phyloP scores from a whole-genome alignment of 2,888 invertebrate genomes.

The Cephalotes varians region DNA sequence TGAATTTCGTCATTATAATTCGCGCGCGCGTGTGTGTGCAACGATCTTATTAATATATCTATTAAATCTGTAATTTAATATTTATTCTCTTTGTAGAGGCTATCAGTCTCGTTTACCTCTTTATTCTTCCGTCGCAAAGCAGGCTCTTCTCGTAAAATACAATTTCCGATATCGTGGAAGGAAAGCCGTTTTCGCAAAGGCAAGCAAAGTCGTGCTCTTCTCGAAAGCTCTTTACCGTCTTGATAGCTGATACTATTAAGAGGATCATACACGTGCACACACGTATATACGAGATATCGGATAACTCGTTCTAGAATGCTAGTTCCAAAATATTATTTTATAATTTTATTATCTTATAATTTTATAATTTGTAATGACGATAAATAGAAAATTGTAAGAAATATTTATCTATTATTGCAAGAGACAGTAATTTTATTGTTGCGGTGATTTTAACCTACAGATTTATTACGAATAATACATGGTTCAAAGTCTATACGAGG shows the following conservation, averaged over 20 bases:
- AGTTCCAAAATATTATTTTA: constrained; percentile 7
- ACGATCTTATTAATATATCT: constrained; percentile 15
- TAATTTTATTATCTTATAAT: constrained; percentile 27
- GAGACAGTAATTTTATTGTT: not conserved
- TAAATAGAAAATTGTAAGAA: not conserved
- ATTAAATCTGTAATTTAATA: constrained; percentile 27
- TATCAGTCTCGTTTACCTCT: constrained; percentile 30
- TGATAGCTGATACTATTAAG: constrained; percentile 55
- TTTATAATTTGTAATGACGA: not conserved
- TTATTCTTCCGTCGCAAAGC: constrained; percentile 20
- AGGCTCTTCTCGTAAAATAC: constrained; percentile 47
- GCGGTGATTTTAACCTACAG: constrained; percentile 17
- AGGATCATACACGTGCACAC: constrained; percentile 15
- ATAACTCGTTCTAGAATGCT: not conserved
- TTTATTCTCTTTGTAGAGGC: constrained; percentile 19
- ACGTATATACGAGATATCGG: not conserved
- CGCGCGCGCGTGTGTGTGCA: not conserved
- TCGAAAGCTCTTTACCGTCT: constrained; percentile 54
- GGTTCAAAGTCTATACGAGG: constrained; percentile 10
- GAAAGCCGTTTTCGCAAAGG: constrained; percentile 52
- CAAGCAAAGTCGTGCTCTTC: constrained; percentile 51
- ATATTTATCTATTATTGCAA: not conserved
- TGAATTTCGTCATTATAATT: not conserved
- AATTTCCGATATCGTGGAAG: constrained; percentile 47
- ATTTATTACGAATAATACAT: constrained; percentile 4